A percentile compares a stretch with the other conserved stretches of the same genome.
phyloP scores from a whole-genome alignment of 2,797 vertebrate genomes.

The Crocodylus rhombifer region DNA sequence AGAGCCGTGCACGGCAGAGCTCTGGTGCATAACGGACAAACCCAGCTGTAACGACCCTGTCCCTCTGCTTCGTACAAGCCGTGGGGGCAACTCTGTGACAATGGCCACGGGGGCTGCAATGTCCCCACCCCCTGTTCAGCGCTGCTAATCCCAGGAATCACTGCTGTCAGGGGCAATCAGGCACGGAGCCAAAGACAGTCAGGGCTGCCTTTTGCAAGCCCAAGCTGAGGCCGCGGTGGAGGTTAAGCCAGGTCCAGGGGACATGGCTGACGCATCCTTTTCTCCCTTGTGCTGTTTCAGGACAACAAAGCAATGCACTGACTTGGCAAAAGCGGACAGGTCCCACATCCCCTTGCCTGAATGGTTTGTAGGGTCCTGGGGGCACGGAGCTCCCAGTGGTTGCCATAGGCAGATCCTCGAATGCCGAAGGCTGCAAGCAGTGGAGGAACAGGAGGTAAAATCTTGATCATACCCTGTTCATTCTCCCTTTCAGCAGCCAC shows the following conservation, averaged over 20 bases:
- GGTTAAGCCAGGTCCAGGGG: conserved; percentile 69
- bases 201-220: conserved; percentile 79
- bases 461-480: too few species aligned
- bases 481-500: too few species aligned
- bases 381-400: not conserved
- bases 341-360: not conserved
- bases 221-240: conserved; percentile 4
- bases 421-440: too few species aligned
- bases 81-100: conserved; percentile 71
- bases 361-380: not conserved
- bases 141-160: conserved; percentile 84
- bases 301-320: conserved; percentile 83
- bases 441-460: too few species aligned
- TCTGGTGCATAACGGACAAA: not conserved
- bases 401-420: not conserved
- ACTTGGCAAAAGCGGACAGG: conserved; percentile 68
- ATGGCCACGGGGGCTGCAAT: conserved; percentile 79
- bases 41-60: not conserved
- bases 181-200: conserved; percentile 77
- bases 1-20: not conserved
- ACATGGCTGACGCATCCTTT: conserved; percentile 75
- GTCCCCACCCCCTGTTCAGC: conserved; percentile 79
- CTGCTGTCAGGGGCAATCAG: conserved; percentile 85
- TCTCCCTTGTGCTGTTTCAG: conserved; percentile 73
- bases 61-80: conserved; percentile 79